These are phyloP conservation scores for Galeruca laticollis DNA, from an alignment of 2,888 invertebrate genomes.

Conservation along the genomic window DNA sequence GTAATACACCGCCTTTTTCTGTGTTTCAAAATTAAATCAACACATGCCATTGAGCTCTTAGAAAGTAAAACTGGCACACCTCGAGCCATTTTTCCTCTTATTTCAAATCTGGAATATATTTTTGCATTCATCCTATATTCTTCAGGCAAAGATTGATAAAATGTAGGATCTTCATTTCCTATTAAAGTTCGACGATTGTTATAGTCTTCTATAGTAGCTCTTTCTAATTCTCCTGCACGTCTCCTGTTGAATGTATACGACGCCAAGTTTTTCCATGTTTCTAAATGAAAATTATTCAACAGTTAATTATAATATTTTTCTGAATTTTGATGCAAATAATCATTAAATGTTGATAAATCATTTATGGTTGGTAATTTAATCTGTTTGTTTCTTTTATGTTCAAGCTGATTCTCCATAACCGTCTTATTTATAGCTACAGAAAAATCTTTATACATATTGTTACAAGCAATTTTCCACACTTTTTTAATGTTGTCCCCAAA, in stretches of 20 bases:
- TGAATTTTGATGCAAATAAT: slow-evolving; percentile 9
- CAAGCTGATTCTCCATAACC: too few species aligned
- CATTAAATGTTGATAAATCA: slow-evolving; percentile 24
- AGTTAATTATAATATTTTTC: background rate
- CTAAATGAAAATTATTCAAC: slow-evolving; percentile 14
- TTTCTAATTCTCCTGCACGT: slow-evolving; percentile 43
- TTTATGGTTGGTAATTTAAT: too few species aligned
- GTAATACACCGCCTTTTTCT: slow-evolving; percentile 37
- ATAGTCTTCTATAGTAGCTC: slow-evolving; percentile 38
- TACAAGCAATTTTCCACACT: too few species aligned
- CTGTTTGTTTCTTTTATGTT: too few species aligned
- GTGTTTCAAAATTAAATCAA: slow-evolving; percentile 36
- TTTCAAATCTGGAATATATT: slow-evolving; percentile 28
- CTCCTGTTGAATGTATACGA: slow-evolving; percentile 42
- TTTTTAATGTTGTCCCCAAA: too few species aligned
- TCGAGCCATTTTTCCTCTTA: slow-evolving; percentile 19
- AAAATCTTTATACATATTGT: too few species aligned
- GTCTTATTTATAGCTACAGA: too few species aligned
- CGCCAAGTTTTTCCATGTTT: slow-evolving; percentile 31
- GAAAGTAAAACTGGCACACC: slow-evolving; percentile 34
- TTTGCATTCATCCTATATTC: slow-evolving; percentile 14
- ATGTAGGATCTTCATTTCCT: slow-evolving; percentile 27
- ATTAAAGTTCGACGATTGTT: slow-evolving; percentile 26
- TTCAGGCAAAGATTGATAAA: slow-evolving; percentile 18
- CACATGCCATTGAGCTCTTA: slow-evolving; percentile 26